A percentile compares a stretch with the other conserved stretches of the same genome.
phyloP scores from a whole-genome alignment of 2,888 invertebrate species.

The Pycnomerus fuliginosus region DNA sequence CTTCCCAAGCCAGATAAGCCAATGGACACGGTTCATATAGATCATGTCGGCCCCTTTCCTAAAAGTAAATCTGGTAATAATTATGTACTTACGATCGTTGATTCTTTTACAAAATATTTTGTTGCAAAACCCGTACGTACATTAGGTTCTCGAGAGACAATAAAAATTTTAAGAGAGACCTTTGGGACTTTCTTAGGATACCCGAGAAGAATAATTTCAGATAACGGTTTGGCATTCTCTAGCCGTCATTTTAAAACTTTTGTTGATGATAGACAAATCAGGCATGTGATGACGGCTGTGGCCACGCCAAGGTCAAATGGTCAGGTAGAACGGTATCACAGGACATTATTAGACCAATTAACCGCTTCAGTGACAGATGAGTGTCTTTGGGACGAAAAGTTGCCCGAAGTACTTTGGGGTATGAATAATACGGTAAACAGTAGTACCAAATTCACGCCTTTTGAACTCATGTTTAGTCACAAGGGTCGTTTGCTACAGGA shows the following conservation, averaged over 20 bases:
- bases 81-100: slow-evolving; percentile 23
- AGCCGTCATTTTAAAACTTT: slow-evolving; percentile 23
- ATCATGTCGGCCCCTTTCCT: slow-evolving; percentile 27
- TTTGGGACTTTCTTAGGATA: slow-evolving; percentile 18
- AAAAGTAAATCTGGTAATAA: slow-evolving; percentile 19
- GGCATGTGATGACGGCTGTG: slow-evolving; percentile 22
- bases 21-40: slow-evolving; percentile 15
- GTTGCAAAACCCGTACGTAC: slow-evolving; percentile 11
- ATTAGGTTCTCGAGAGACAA: slow-evolving; percentile 6
- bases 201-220: slow-evolving; percentile 27
- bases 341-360: slow-evolving; percentile 36
- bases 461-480: too few relatives aligned
- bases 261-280: slow-evolving; percentile 16
- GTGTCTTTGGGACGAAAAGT: slow-evolving; percentile 34
- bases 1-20: slow-evolving; percentile 8
- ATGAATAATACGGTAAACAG: slow-evolving; percentile 35
- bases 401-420: slow-evolving; percentile 36
- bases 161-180: slow-evolving; percentile 4
- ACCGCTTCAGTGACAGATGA: slow-evolving; percentile 31
- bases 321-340: slow-evolving; percentile 36
- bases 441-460: too few relatives aligned
- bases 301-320: slow-evolving; percentile 33
- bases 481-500: too few relatives aligned
- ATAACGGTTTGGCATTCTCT: slow-evolving; percentile 26
- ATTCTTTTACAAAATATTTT: slow-evolving; percentile 24